Evolutionary conservation across 2,888 invertebrate species (phyloP), one percentile per base, ranked within the genome.

Genomic region (Drosophila tanythrix): DNA sequence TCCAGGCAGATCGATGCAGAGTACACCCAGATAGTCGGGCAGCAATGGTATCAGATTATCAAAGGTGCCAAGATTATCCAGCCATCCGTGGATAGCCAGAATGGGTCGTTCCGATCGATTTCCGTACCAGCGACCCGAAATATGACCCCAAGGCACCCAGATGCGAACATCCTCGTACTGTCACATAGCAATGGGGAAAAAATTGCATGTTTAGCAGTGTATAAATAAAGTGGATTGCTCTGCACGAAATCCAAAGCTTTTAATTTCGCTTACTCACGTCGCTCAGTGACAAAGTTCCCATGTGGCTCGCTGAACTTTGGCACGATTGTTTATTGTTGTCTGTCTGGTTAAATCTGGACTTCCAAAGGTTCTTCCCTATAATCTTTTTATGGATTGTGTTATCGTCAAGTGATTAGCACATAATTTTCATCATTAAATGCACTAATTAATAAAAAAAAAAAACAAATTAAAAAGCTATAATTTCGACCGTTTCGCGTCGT

Each of bases 31-130:
- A 46, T 94, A 90, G 43, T 93, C 86, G 18, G 94, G 93, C 52
- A 97, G 90, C 64, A 95, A 90, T 0, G 96, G 95, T 33, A 95
- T 94, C 53, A 97, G 89, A 0, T 94, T 94, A 88, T 96, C 96
- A 94, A 96, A 97, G 0, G 95, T 94, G 31, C 95, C 95, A 31
- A 96, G 95, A 89, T 96, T 97, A 92, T 97, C 96, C 92, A 95
- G 95, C 96, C 96, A 96, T 0, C 96, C 97, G 88, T 97, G 97
- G 0, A 96, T 82, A 0, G 95, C 95, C 52, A 97, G 88, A 40
- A 96, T 94, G 1, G 96, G 96, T 60, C 95, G 94, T 40, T 94
- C 93, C 66, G 94, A 92, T 67, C 94, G 94, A 38, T 93, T 94
- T 40, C 96, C 96, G 95, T 96, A 96, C 93, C 95, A 94, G 89